Base-by-base conservation (phyloP, 2,888 invertebrate species). In the Escarpia spicata region DNA sequence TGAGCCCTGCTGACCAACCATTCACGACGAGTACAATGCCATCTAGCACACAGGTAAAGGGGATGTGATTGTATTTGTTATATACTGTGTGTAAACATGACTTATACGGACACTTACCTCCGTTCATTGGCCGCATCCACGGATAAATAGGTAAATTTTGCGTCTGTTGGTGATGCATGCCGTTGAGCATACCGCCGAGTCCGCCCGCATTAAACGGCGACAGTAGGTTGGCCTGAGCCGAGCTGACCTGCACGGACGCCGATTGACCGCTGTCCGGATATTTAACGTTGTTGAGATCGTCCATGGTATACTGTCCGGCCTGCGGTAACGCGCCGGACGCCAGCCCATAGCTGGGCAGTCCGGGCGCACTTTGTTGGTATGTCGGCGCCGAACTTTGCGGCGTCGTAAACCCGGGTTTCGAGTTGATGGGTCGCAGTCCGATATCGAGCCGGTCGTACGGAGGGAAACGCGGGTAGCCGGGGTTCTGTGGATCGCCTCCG, bases 41-140 rank as follows among this genome's bases (percentile, higher is more conserved):
- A 6, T 15, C 26, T 75, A 75, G 19, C 19, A 19, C 19, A 75
- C 75, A 75, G 75, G 75, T 75, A 75, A 19, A 26, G 19, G 6
- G 26, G 0, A 2, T 0, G n/a, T 6, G 15, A 75, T n/a, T 75
- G 26, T n/a, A 75, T 52, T 52, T 52, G 2, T 52, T 9, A 12
- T 52, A 9, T 52, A 52, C 10, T 26, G 26, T 3, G 26, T 75
- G 75, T 75, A 75, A 75, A 75, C 26, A 75, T 75, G 75, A n/a
- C 1, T 26, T 6, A 75, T 26, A 75, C 37, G n/a, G 44, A 44
- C 91, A 43, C 93, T 93, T 92, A 94, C 94, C 94, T 93, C 94
- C 93, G 52, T 93, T 94, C 93, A 94, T 93, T 43, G 94, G 93
- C 75, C 94, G 52, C 94, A 94, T 94, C 94, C 94, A 94, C 9